Evolutionary conservation across 2,113 vertebrate genomes (phyloP).

Genomic region (Suricata suricatta): DNA sequence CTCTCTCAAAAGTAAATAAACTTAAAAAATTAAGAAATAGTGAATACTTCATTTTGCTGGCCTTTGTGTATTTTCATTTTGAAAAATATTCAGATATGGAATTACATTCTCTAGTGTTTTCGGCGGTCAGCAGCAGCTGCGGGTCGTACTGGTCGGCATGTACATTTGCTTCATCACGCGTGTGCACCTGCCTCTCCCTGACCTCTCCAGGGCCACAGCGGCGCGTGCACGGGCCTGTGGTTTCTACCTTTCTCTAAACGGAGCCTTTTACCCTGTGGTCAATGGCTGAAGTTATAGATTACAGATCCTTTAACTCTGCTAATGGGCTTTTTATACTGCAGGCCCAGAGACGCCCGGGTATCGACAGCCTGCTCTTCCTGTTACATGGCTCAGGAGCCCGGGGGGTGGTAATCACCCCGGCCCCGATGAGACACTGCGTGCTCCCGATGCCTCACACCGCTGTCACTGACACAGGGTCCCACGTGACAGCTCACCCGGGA

Average conservation of each 20-base stretch:
- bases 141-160: rapidly evolving
- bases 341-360: neutral
- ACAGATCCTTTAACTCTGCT: neutral
- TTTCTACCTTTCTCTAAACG: neutral
- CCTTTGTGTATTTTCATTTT: neutral
- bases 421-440: neutral
- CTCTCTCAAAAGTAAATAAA: too few species aligned
- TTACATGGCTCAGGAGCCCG: neutral
- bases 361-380: too few species aligned
- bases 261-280: neutral
- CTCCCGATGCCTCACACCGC: neutral
- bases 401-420: neutral
- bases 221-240: rapidly evolving
- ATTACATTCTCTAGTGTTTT: rapidly evolving
- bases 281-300: neutral
- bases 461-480: rapidly evolving
- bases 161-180: rapidly evolving
- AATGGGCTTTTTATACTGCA: neutral
- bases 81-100: neutral
- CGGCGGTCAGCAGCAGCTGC: rapidly evolving
- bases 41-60: neutral
- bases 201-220: neutral
- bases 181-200: rapidly evolving
- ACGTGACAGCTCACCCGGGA: rapidly evolving
- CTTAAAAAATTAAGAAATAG: neutral